phyloP scores from a whole-genome alignment of 37 sponge, comb jelly and placozoan genomes.

The Beroe ovata region DNA sequence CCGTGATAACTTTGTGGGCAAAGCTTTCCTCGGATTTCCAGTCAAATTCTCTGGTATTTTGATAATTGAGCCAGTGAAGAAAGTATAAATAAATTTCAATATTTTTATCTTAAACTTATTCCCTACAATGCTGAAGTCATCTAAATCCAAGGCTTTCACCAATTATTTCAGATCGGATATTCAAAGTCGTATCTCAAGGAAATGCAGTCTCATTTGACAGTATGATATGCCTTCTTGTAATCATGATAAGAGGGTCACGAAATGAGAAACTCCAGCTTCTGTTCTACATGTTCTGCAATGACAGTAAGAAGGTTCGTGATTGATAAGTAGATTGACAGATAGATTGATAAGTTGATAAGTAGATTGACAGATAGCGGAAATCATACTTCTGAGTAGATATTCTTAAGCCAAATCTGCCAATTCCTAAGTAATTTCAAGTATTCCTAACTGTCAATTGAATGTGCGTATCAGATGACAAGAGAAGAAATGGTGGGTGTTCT shows the following conservation, averaged over 20 bases:
- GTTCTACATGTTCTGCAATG: conserved; percentile 5
- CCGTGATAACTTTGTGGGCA: background rate
- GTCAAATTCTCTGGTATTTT: conserved; percentile 53
- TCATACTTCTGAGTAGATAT: no score
- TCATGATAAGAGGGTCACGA: conserved; percentile 24
- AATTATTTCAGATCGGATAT: conserved; percentile 21
- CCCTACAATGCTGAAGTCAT: no score
- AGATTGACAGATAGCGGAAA: no score
- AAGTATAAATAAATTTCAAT: no score
- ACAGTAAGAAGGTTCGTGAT: conserved; percentile 34
- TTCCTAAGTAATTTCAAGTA: no score
- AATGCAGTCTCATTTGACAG: background rate
- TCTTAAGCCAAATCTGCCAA: no score
- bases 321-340: no score
- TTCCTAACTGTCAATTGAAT: no score
- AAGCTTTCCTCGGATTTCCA: conserved; percentile 53
- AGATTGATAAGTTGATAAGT: no score
- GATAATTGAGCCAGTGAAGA: no score
- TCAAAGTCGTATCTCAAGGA: background rate
- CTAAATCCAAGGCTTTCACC: no score
- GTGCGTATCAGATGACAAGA: conserved; percentile 25
- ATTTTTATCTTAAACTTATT: no score
- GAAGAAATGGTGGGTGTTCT: conserved; percentile 4
- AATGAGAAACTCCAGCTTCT: conserved; percentile 28
- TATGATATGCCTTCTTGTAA: background rate